A percentile compares a stretch with the other conserved stretches of the same genome.
Conservation (phyloP, 2,797 vertebrate species). For the Hemitrygon akajei region DNA sequence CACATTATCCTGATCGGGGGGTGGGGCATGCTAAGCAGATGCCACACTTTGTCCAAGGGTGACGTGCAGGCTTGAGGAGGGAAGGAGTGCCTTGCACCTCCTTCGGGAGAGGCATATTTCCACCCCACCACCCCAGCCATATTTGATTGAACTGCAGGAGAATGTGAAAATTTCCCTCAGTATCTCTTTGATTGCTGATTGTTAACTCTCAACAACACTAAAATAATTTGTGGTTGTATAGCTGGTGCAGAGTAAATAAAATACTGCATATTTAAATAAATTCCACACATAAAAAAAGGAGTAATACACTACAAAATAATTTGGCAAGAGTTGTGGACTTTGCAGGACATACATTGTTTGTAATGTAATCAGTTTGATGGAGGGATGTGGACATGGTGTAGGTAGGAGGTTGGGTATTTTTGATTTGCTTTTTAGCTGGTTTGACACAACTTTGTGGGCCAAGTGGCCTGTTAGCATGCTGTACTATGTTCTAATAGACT, state of each 20-base stretch:
- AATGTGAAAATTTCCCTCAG: not conserved
- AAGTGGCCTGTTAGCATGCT: too few relatives aligned
- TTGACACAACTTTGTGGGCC: too few relatives aligned
- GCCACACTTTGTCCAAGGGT: too few relatives aligned
- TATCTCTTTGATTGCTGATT: not conserved
- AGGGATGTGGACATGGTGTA: too few relatives aligned
- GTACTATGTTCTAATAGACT: not conserved
- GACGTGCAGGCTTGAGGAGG: too few relatives aligned
- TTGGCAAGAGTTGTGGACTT: not conserved
- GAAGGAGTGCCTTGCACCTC: too few relatives aligned
- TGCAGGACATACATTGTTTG: not conserved
- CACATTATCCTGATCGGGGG: too few relatives aligned
- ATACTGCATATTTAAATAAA: not conserved
- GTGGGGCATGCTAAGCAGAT: too few relatives aligned
- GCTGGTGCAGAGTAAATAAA: not conserved
- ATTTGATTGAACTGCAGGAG: not conserved
- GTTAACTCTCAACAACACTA: not conserved
- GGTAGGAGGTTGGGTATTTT: too few relatives aligned
- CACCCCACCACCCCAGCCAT: too few relatives aligned
- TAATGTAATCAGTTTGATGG: not conserved
- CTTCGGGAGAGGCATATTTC: too few relatives aligned
- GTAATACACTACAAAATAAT: not conserved
- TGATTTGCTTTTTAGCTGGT: too few relatives aligned
- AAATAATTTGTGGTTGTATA: not conserved
- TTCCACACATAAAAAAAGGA: not conserved